Percentiles rank a stretch among this genome's conserved stretches.
These are phyloP conservation scores for Lucinisca nassula DNA, from an alignment of 2,888 invertebrate species.

Conservation along the genomic window DNA sequence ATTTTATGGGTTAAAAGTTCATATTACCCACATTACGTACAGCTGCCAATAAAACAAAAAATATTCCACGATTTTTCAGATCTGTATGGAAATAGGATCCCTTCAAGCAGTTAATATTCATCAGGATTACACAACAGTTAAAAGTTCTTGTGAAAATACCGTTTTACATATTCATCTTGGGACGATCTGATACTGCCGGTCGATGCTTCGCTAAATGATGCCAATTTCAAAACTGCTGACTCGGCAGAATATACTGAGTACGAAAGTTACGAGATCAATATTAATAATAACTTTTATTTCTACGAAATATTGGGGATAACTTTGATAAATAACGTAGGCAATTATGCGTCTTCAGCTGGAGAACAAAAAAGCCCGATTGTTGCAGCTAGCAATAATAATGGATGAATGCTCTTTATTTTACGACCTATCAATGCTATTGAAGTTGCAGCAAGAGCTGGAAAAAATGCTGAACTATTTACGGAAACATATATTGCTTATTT, in stretches of 20 bases:
- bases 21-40: too few species aligned
- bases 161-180: neutral
- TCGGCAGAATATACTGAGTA: conserved; percentile 21
- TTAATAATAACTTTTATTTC: conserved; percentile 7
- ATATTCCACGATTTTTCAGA: too few species aligned
- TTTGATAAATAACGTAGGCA: neutral
- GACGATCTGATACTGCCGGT: neutral
- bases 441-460: neutral
- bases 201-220: neutral
- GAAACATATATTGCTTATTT: too few species aligned
- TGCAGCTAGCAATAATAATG: neutral
- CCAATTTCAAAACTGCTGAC: conserved; percentile 43
- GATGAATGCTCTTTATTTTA: neutral
- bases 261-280: conserved; percentile 4
- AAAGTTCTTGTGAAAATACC: neutral
- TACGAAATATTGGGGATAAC: neutral
- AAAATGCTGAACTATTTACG: too few species aligned
- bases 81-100: too few species aligned
- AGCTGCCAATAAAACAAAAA: too few species aligned
- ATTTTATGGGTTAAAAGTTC: too few species aligned
- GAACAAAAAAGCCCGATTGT: neutral
- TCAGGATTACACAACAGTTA: neutral
- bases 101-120: too few species aligned
- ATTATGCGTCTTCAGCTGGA: neutral
- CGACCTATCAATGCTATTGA: neutral